Evolutionary conservation across 1,140 invertebrate genomes (phyloP).

Genomic region (Saccostrea echinata): DNA sequence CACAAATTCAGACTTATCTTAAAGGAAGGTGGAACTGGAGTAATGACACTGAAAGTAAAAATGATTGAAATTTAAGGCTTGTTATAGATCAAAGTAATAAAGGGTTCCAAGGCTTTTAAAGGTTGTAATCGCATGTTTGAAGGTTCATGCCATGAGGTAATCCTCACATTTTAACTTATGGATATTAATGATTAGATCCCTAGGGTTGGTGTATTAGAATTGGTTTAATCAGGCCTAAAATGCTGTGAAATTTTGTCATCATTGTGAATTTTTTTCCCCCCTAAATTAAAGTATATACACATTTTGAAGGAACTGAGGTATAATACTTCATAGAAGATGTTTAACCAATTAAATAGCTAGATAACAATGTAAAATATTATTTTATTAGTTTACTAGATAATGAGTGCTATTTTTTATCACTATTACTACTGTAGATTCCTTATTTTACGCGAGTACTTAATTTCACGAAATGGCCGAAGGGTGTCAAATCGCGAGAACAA

Average conservation of each 20-base stretch:
- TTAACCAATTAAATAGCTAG: not conserved
- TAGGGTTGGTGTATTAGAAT: constrained; percentile 12
- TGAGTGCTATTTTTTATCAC: too few relatives aligned
- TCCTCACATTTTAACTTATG: constrained; percentile 22
- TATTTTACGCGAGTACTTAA: too few relatives aligned
- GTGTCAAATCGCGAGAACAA: too few relatives aligned
- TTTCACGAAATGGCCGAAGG: too few relatives aligned
- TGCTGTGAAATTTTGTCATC: not conserved
- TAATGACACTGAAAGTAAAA: not conserved
- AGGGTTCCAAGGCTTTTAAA: not conserved
- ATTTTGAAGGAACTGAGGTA: not conserved
- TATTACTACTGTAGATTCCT: too few relatives aligned
- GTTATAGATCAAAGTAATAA: not conserved
- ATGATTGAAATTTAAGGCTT: not conserved
- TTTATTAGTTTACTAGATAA: too few relatives aligned
- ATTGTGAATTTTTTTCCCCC: not conserved
- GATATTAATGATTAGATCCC: not conserved
- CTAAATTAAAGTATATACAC: not conserved
- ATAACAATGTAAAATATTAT: not conserved
- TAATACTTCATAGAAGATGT: not conserved
- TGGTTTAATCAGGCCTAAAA: constrained; percentile 3
- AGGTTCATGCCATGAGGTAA: not conserved
- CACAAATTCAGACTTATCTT: not conserved
- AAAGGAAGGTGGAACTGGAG: not conserved
- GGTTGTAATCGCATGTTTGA: not conserved